Evolutionary conservation across 2,113 vertebrate genomes (phyloP).

Genomic region (Nothobranchius furzeri): DNA sequence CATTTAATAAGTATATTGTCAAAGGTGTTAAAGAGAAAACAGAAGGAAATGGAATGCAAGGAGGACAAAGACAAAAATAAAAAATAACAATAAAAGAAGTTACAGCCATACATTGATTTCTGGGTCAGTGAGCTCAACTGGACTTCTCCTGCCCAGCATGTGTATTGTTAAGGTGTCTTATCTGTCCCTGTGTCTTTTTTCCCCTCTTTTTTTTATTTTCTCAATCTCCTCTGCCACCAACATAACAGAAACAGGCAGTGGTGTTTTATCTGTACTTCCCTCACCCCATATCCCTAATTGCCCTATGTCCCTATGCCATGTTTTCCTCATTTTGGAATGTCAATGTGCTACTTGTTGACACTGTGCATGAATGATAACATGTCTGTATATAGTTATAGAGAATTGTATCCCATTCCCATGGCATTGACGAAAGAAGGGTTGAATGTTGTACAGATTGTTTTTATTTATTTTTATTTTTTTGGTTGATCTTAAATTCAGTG

Average conservation of each 20-base stretch:
- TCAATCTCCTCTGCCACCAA: constrained; percentile 48
- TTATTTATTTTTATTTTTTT: background rate
- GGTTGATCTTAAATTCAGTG: constrained; percentile 44
- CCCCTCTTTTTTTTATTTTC: constrained; percentile 28
- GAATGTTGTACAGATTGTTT: constrained; percentile 80
- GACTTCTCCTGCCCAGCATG: constrained; percentile 73
- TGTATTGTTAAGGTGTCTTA: constrained; percentile 71
- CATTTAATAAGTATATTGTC: constrained; percentile 20
- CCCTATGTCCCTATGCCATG: constrained; percentile 51
- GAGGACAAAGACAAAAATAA: constrained; percentile 28
- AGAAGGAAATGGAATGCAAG: constrained; percentile 21
- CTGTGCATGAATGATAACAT: constrained; percentile 84
- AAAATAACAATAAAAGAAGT: constrained; percentile 64
- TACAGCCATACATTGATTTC: constrained; percentile 78
- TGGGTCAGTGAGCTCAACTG: constrained; percentile 65
- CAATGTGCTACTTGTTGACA: constrained; percentile 83
- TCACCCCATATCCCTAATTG: background rate
- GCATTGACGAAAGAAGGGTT: constrained; percentile 66
- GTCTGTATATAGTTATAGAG: constrained; percentile 82
- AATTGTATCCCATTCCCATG: constrained; percentile 75
- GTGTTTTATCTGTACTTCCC: constrained; percentile 29
- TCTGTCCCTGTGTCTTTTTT: constrained; percentile 50
- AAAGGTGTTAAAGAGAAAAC: constrained; percentile 16
- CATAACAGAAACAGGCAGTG: constrained; percentile 52
- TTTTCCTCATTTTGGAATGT: constrained; percentile 82